These are phyloP conservation scores for Drosophila hydei DNA, from an alignment of 1,140 invertebrate species.

Conservation along the genomic window DNA sequence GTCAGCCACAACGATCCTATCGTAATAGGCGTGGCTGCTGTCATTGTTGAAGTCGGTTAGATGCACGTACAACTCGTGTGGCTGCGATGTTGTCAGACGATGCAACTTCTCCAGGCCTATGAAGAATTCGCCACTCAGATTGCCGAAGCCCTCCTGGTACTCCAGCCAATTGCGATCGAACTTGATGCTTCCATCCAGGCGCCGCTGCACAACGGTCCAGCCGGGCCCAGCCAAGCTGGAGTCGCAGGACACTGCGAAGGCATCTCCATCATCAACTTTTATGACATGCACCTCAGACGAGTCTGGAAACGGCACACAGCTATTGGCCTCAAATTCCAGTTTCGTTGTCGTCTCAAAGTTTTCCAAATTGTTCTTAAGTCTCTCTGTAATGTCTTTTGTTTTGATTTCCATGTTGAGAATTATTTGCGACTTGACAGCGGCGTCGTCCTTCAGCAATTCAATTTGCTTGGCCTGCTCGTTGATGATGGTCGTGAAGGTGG, in stretches of 20 bases:
- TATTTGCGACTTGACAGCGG: constrained; percentile 19
- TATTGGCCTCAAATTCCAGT: constrained; percentile 2
- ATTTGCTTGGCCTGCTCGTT: constrained; percentile 37
- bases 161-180: constrained; percentile 51
- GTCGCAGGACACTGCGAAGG: constrained; percentile 36
- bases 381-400: constrained; percentile 12
- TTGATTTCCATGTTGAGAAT: constrained; percentile 21
- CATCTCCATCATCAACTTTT: constrained; percentile 14
- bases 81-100: constrained; percentile 26
- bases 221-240: constrained; percentile 17
- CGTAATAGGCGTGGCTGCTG: constrained; percentile 86
- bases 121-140: constrained; percentile 52
- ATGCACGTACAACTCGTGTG: constrained; percentile 84
- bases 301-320: constrained; percentile 24
- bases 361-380: constrained; percentile 13
- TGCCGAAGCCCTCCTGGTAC: constrained; percentile 47
- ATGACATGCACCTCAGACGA: constrained; percentile 16
- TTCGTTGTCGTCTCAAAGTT: neutral
- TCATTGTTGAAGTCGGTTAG: constrained; percentile 86
- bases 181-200: constrained; percentile 36
- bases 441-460: constrained; percentile 13
- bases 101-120: constrained; percentile 55
- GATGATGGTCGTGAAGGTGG: constrained; percentile 20
- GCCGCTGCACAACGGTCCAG: constrained; percentile 50
- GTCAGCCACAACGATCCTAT: constrained; percentile 86